A percentile compares a stretch with the other conserved stretches of the same genome.
Evolutionary conservation across 1,140 invertebrate genomes (phyloP).

Genomic region (Drosophila kurseongensis): DNA sequence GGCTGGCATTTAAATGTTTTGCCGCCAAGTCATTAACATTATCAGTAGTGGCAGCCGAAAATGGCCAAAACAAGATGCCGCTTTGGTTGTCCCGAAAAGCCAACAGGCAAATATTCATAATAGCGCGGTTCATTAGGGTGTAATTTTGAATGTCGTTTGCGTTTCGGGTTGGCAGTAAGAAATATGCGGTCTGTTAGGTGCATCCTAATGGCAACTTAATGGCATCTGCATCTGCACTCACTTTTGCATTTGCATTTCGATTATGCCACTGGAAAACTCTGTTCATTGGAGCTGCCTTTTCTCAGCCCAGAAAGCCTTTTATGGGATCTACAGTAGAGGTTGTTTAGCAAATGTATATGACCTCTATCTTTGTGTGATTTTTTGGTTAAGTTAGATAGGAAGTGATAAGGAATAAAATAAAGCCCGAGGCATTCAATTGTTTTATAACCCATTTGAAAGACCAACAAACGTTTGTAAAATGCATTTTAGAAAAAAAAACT

Average conservation of each 20-base stretch:
- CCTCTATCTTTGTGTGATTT: too few relatives aligned
- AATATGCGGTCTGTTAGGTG: constrained; percentile 20
- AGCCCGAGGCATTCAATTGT: too few relatives aligned
- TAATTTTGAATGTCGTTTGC: constrained; percentile 54
- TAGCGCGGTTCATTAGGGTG: constrained; percentile 57
- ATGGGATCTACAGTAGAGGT: too few relatives aligned
- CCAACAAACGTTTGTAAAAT: not conserved
- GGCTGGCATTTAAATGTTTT: constrained; percentile 44
- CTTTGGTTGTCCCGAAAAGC: not conserved
- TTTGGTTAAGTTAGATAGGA: too few relatives aligned
- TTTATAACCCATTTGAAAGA: too few relatives aligned
- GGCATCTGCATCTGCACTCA: constrained; percentile 27
- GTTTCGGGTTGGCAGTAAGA: constrained; percentile 7
- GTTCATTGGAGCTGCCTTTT: not conserved
- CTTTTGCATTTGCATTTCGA: constrained; percentile 6
- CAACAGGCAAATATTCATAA: constrained; percentile 19
- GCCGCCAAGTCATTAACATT: constrained; percentile 68
- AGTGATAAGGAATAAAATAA: too few relatives aligned
- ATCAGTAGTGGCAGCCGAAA: constrained; percentile 26
- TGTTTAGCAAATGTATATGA: too few relatives aligned
- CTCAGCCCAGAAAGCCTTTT: not conserved
- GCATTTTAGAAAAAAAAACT: not conserved
- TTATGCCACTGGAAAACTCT: not conserved
- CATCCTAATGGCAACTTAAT: constrained; percentile 68
- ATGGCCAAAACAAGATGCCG: constrained; percentile 24